Conservation (phyloP, 1,140 invertebrate genomes). For the Ceratina australensis region DNA sequence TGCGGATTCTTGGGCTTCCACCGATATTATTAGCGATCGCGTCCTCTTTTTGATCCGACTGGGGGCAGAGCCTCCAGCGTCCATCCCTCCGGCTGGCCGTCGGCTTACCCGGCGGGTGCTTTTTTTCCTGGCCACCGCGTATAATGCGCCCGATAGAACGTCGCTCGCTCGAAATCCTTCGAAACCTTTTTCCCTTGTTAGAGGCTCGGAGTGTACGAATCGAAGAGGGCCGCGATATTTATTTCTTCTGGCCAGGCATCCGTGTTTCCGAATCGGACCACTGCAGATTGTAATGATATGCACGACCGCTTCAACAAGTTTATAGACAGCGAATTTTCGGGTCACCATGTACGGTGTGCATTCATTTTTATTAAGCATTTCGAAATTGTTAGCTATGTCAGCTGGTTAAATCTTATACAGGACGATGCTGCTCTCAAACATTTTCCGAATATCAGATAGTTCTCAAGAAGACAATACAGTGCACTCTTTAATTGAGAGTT, state of each 20-base stretch:
- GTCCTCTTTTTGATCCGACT: constrained; percentile 76
- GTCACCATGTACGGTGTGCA: no score
- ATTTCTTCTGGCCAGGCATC: constrained; percentile 42
- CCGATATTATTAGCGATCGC: constrained; percentile 79
- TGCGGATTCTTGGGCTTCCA: constrained; percentile 76
- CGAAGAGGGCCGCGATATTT: constrained; percentile 38
- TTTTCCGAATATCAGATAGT: no score
- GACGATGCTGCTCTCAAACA: no score
- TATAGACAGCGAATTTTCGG: no score
- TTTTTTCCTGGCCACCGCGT: constrained; percentile 53
- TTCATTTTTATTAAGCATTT: no score
- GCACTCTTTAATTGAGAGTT: no score
- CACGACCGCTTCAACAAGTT: neutral
- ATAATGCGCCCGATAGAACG: constrained; percentile 71
- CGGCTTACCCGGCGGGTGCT: constrained; percentile 15
- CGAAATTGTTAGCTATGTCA: no score
- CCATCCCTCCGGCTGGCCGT: constrained; percentile 8
- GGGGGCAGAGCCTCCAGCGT: constrained; percentile 54
- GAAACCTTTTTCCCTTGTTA: constrained; percentile 58
- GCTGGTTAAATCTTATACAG: no score
- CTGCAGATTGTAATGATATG: constrained; percentile 26
- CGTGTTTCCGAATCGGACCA: constrained; percentile 17
- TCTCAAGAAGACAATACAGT: no score
- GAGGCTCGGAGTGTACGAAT: constrained; percentile 49
- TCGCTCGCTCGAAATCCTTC: constrained; percentile 60